Base-by-base conservation (phyloP, 92 coral and sea anemone species). In the Micromussa lordhowensis region DNA sequence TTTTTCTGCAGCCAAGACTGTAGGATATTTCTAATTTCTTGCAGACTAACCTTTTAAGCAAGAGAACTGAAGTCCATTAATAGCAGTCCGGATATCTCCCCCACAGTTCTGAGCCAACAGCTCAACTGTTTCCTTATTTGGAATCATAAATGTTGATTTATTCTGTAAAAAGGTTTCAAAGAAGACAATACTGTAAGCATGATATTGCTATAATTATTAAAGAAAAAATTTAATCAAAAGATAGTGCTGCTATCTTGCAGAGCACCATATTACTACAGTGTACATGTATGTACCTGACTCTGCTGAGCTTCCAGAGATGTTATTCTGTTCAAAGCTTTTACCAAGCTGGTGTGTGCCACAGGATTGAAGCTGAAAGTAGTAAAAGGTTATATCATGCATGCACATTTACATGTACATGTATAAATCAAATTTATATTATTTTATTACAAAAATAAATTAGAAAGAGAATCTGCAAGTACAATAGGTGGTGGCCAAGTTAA, bases 31-130 rank as follows among this genome's bases (percentile, higher is more conserved):
- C 28, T 73, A 26, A 73, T 73, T 44, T 38, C 12, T 22, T 34
- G 10, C 29, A 73, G 2, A 32, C 78, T 77, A 78, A 91, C 98
- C 98, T 95, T 86, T 96, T 36, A 94, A 91, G 77, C 97, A 97
- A 11, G 94, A 84, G 81, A 97, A 97, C 93, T 97, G 99, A 32
- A 97, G 81, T 21, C 96, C 94, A 93, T 97, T 97, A n/a, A 97
- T 94, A 26, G 98, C 95, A 58, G 98, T 94, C 40, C 99, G 87
- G 30, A 97, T 94, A 82, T 97, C 99, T 38, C 99, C 99, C 68
- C 96, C 95, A 85, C 99, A 86, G 59, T 91, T 96, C 63, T 95
- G 95, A 70, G 96, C 96, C 75, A 97, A 86, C n/a, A 88, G 92
- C 59, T 97, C 96, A 44, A 97, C 88, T 2, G 93, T 90, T 30